Conservation (phyloP, 2,113 vertebrate genomes). For the Tapirus terrestris region DNA sequence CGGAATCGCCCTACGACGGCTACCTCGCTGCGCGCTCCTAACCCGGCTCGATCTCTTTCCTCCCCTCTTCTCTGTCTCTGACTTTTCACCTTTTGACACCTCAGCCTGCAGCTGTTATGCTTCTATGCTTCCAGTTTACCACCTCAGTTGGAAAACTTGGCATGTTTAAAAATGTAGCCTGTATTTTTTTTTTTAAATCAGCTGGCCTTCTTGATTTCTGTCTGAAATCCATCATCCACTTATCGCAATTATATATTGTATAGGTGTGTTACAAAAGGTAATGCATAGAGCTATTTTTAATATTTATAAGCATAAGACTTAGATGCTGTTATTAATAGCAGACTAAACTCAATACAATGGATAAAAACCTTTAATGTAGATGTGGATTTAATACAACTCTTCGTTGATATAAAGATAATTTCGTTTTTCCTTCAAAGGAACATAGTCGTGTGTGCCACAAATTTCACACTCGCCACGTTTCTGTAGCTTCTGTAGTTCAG, state of each 20-base stretch:
- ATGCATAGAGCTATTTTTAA: no score
- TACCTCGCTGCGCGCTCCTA: background rate
- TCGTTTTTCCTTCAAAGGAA: background rate
- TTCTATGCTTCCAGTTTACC: background rate
- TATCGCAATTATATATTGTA: accelerated
- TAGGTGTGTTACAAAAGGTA: background rate
- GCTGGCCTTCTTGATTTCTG: background rate
- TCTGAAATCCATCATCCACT: background rate
- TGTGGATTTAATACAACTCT: background rate
- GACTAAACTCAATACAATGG: background rate
- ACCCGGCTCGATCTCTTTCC: background rate
- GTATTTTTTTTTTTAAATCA: background rate
- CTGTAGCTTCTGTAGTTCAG: background rate
- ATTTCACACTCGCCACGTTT: background rate
- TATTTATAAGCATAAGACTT: background rate
- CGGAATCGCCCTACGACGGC: background rate
- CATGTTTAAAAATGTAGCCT: background rate
- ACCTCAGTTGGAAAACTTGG: background rate
- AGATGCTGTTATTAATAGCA: background rate
- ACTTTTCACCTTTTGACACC: background rate
- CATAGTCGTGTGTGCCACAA: background rate
- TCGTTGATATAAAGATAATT: background rate
- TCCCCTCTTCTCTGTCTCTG: accelerated
- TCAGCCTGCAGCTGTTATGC: background rate
- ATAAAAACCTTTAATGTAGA: background rate